Evolutionary conservation across 1,140 invertebrate genomes (phyloP), one percentile per base, ranked within the genome.

Genomic region (Drosophila prosaltans): DNA sequence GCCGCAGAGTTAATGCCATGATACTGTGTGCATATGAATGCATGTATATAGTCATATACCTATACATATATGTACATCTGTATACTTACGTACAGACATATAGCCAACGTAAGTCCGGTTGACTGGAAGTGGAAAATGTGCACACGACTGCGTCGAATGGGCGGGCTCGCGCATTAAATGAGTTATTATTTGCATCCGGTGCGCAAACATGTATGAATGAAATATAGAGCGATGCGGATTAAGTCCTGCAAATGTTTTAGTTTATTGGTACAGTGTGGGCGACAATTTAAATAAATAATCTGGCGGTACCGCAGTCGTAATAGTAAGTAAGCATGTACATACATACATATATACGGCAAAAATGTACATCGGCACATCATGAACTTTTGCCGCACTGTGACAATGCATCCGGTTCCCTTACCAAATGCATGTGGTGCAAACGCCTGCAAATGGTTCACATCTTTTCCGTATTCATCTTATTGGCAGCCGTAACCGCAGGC

Each of bases 161-260:
- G 41, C 60, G 60, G 60, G 60, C 24, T 24, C 26, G 40, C 60
- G 60, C 45, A 64, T 64, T 64, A 64, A 64, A 64, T 64, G 62
- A 64, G 43, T 64, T 64, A 64, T 64, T 54, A 64, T 64, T 64
- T 64, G 62, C 62, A 64, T 64, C 62, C 62, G 62, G 62, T 64
- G 62, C 45, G 62, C 62, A 64, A 64, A 64, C 62, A 64, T 64
- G 62, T 64, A 64, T 64, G 62, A 45, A 64, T 64, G 62, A 64
- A 64, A 64, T 64, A 64, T 48, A 32, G 41, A 45, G 62, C 41
- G 45, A 30, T 1, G 62, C 41, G 62, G 62, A 64, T 64, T 64
- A 64, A 64, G 45, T 64, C 62, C 45, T 64, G 62, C 62, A 64
- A 64, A 64, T 64, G 62, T 64, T 64, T 64, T 64, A 64, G 62